A percentile compares a stretch with the other conserved stretches of the same genome.
These are phyloP conservation scores for Meloidogyne chitwoodi DNA, from an alignment of 1,140 invertebrate species.

Conservation along the genomic window DNA sequence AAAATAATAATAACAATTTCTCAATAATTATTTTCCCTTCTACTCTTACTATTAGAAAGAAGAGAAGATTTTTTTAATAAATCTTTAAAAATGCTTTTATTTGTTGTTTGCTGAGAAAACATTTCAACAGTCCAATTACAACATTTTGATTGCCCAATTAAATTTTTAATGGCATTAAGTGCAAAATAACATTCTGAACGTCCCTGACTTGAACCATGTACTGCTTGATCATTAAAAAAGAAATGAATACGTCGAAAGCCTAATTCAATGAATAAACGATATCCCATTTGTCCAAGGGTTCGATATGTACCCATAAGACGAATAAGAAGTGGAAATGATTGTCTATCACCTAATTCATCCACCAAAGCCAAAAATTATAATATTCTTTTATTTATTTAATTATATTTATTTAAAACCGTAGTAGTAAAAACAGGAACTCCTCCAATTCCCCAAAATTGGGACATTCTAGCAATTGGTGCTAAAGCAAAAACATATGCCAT, in stretches of 20 bases:
- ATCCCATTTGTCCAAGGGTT: conserved; percentile 70
- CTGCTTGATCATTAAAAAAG: conserved; percentile 70
- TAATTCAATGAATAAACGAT: conserved; percentile 69
- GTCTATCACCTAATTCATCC: conserved; percentile 72
- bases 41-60: conserved; percentile 74
- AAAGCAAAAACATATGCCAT: conserved; percentile 85
- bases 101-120: conserved; percentile 67
- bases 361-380: conserved; percentile 67
- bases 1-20: no score
- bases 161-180: conserved; percentile 69
- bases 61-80: conserved; percentile 69
- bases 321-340: conserved; percentile 73
- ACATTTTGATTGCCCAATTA: conserved; percentile 63
- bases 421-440: conserved; percentile 78
- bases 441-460: conserved; percentile 71
- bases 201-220: conserved; percentile 40
- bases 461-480: conserved; percentile 80
- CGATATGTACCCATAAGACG: conserved; percentile 78
- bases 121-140: conserved; percentile 63
- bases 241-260: conserved; percentile 68
- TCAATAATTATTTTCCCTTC: no score
- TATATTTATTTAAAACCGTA: conserved; percentile 61
- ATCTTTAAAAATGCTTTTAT: conserved; percentile 65
- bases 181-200: conserved; percentile 70
- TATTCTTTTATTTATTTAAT: background rate